Percentiles rank a stretch among this genome's conserved stretches.
Conservation (phyloP, 2,113 vertebrate species). For the Carassius auratus region DNA sequence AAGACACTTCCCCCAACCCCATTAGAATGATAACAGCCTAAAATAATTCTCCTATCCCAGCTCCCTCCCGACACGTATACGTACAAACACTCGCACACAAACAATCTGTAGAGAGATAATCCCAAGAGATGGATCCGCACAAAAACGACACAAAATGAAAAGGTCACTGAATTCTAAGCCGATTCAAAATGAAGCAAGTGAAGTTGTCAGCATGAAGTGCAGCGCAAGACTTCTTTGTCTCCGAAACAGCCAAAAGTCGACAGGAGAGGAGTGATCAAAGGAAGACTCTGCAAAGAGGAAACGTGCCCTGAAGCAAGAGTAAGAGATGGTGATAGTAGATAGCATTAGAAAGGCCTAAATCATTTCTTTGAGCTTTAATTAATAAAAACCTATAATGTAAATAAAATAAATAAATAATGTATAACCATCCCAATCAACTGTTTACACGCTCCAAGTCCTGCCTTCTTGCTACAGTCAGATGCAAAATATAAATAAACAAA, state of each 20-base stretch:
- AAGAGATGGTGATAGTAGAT: not conserved
- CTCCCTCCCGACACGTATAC: not conserved
- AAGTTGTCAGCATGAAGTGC: constrained; percentile 34
- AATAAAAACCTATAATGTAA: not conserved
- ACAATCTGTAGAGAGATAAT: constrained; percentile 37
- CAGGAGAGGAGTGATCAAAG: constrained; percentile 25
- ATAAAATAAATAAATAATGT: not conserved
- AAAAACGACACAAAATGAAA: constrained; percentile 31
- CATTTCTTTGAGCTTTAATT: constrained; percentile 12
- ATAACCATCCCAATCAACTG: not conserved
- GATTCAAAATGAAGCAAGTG: constrained; percentile 23
- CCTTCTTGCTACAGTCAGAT: not conserved
- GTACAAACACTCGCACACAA: not conserved
- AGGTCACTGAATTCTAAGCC: constrained; percentile 32
- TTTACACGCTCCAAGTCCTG: not conserved
- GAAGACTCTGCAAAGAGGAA: constrained; percentile 16
- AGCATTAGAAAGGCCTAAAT: constrained; percentile 44
- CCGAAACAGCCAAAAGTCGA: constrained; percentile 14
- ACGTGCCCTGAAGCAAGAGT: constrained; percentile 76
- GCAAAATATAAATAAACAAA: not conserved
- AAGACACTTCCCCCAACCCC: constrained; percentile 1
- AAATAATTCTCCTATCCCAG: constrained; percentile 29
- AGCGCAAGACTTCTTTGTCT: constrained; percentile 52
- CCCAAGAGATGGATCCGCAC: constrained; percentile 27
- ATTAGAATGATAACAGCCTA: constrained; percentile 32